phyloP scores from a whole-genome alignment of 2,888 invertebrate genomes.

The Melieria crassipennis region DNA sequence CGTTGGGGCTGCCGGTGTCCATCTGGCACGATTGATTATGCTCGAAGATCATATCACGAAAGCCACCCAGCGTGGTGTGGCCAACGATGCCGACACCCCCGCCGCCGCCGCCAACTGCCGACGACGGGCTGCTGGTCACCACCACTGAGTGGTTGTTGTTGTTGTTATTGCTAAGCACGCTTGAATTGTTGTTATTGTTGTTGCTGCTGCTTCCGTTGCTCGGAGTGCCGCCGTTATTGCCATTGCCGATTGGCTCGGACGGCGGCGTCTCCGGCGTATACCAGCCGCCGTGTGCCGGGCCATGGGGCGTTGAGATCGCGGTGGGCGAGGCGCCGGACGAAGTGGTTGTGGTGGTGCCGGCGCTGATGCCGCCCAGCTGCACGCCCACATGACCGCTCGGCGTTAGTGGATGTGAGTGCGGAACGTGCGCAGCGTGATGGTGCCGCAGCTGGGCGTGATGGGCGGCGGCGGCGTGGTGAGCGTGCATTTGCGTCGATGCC shows the following conservation, averaged over 20 bases:
- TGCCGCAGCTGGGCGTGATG: constrained; percentile 57
- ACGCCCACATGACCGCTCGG: constrained; percentile 49
- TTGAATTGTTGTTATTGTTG: constrained; percentile 39
- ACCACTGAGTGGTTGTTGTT: constrained; percentile 45
- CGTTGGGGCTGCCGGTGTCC: constrained; percentile 65
- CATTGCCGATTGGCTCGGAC: constrained; percentile 57
- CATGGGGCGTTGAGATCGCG: constrained; percentile 59
- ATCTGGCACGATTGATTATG: constrained; percentile 65
- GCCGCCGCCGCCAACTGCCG: constrained; percentile 33
- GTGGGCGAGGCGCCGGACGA: constrained; percentile 59
- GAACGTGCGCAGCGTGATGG: constrained; percentile 50
- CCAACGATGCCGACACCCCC: constrained; percentile 19
- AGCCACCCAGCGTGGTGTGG: constrained; percentile 57
- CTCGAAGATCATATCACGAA: constrained; percentile 66
- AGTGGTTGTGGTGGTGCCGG: constrained; percentile 40
- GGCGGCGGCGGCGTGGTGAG: constrained; percentile 60
- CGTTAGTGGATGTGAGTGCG: constrained; percentile 49
- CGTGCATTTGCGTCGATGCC: constrained; percentile 60
- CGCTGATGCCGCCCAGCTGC: constrained; percentile 46
- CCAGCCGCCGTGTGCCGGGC: constrained; percentile 65
- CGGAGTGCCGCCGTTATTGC: constrained; percentile 28
- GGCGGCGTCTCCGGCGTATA: constrained; percentile 66
- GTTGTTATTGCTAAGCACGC: constrained; percentile 46
- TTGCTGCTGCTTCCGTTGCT: constrained; percentile 44
- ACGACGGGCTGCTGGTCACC: constrained; percentile 51